A percentile compares a stretch with the other conserved stretches of the same genome.
phyloP scores from a whole-genome alignment of 2,888 invertebrate genomes.

The Tetranychus piercei region DNA sequence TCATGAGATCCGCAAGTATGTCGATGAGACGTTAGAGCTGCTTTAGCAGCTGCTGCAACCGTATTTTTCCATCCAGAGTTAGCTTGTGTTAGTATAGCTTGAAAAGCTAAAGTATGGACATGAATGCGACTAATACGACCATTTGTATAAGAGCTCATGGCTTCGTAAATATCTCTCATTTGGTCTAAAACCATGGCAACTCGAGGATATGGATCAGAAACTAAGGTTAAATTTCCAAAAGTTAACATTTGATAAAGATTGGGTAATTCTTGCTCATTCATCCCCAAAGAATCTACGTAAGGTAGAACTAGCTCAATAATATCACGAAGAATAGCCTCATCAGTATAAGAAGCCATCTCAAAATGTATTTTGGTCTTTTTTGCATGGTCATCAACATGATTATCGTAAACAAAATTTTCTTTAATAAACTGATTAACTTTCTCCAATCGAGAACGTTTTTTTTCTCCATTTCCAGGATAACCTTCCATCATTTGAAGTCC shows the following conservation, averaged over 20 bases:
- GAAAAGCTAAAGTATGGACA: conserved; percentile 69
- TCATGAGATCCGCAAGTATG: conserved; percentile 40
- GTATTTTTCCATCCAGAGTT: conserved; percentile 54
- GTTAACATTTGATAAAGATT: conserved; percentile 52
- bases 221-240: conserved; percentile 49
- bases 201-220: conserved; percentile 58
- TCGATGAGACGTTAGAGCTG: conserved; percentile 58
- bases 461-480: conserved; percentile 49
- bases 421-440: conserved; percentile 38
- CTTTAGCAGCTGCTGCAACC: conserved; percentile 59
- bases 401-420: neutral
- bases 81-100: conserved; percentile 53
- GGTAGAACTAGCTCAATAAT: conserved; percentile 49
- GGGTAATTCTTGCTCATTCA: conserved; percentile 70
- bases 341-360: conserved; percentile 68
- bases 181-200: conserved; percentile 60
- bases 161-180: conserved; percentile 42
- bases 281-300: conserved; percentile 58
- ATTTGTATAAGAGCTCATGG: neutral
- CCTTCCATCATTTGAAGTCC: conserved; percentile 78
- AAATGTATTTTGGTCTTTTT: conserved; percentile 43
- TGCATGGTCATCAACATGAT: neutral
- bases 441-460: conserved; percentile 44
- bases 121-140: conserved; percentile 52
- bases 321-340: conserved; percentile 47